phyloP scores from a whole-genome alignment of 1,140 invertebrate genomes.

The Spodoptera litura region DNA sequence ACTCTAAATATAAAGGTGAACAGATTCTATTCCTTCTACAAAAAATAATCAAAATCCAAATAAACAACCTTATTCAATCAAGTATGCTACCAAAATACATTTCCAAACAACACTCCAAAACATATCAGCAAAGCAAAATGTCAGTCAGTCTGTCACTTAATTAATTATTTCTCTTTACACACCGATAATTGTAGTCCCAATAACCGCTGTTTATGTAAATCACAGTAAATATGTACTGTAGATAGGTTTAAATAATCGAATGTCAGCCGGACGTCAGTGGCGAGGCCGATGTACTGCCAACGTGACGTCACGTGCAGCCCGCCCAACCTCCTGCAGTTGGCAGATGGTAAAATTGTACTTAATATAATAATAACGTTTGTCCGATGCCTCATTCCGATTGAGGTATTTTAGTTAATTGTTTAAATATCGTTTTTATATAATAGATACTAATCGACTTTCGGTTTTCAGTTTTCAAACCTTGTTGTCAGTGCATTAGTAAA shows the following conservation, averaged over 20 bases:
- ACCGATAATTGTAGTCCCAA: no score
- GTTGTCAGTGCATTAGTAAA: no score
- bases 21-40: no score
- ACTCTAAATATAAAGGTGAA: no score
- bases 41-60: no score
- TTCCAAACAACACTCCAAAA: no score
- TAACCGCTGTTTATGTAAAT: background rate
- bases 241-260: constrained; percentile 46
- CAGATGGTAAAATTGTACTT: constrained; percentile 53
- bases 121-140: no score
- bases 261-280: constrained; percentile 66
- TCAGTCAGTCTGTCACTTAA: no score
- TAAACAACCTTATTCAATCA: no score
- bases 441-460: background rate
- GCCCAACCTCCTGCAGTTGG: constrained; percentile 52
- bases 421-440: constrained; percentile 5
- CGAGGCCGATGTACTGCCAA: constrained; percentile 55
- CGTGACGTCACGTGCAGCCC: constrained; percentile 72
- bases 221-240: constrained; percentile 24
- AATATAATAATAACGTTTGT: constrained; percentile 45
- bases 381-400: constrained; percentile 32
- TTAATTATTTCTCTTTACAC: no score
- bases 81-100: no score
- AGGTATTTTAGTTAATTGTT: constrained; percentile 3
- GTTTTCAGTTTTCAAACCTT: no score